Percentiles rank a stretch among this genome's conserved stretches.
These are phyloP conservation scores for Julus scandinavius DNA, from an alignment of 2,888 invertebrate species.

Conservation along the genomic window DNA sequence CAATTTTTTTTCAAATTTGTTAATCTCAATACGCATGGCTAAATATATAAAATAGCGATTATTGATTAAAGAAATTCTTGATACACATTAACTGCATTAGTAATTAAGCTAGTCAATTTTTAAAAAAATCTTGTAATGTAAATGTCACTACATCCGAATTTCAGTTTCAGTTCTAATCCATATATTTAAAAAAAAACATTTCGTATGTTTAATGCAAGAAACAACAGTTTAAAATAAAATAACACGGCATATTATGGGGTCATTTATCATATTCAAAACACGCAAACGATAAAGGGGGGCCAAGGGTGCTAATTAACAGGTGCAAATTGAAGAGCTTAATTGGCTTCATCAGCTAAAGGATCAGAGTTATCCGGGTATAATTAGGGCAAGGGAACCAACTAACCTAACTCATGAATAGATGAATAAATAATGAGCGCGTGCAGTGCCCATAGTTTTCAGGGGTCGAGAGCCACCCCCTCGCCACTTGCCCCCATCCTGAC, in stretches of 20 bases:
- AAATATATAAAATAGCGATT: neutral
- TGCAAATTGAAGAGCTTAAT: slow-evolving; percentile 46
- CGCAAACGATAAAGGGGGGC: slow-evolving; percentile 1
- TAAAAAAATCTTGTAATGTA: too few relatives aligned
- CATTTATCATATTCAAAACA: slow-evolving; percentile 32
- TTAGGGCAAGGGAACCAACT: slow-evolving; percentile 35
- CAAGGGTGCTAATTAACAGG: slow-evolving; percentile 1
- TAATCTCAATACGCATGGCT: neutral
- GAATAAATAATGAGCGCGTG: slow-evolving; percentile 44
- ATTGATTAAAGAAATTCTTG: neutral
- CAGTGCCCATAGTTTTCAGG: neutral
- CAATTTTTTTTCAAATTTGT: too few relatives aligned
- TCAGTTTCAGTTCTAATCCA: too few relatives aligned
- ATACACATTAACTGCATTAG: neutral
- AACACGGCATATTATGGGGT: slow-evolving; percentile 24
- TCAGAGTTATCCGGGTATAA: slow-evolving; percentile 43
- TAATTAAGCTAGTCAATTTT: neutral
- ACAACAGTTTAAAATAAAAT: slow-evolving; percentile 26
- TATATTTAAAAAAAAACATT: neutral
- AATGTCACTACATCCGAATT: too few relatives aligned
- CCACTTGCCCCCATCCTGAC: neutral
- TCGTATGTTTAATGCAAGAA: neutral
- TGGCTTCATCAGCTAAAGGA: slow-evolving; percentile 35
- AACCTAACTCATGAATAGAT: slow-evolving; percentile 40
- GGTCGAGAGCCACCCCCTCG: neutral